These are phyloP conservation scores for Thalassoma bifasciatum DNA, from an alignment of 2,113 vertebrate genomes.

Conservation along the genomic window DNA sequence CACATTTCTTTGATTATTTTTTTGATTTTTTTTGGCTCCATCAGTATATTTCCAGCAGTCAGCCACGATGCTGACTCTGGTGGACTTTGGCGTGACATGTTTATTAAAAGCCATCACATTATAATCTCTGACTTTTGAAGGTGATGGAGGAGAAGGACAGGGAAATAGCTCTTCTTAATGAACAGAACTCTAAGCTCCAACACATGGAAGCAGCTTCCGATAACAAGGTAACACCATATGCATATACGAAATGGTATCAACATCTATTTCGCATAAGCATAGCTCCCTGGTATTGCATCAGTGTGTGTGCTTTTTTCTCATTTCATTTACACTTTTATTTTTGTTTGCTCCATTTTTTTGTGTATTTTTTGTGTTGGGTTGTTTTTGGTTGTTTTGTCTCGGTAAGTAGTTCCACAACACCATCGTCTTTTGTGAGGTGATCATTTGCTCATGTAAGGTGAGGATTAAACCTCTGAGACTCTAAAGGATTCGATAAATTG, in stretches of 20 bases:
- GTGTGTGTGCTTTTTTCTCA: slow-evolving; percentile 64
- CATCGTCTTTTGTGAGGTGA: slow-evolving; percentile 62
- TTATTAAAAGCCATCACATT: slow-evolving; percentile 80
- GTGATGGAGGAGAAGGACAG: slow-evolving; percentile 92
- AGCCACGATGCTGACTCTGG: slow-evolving; percentile 18
- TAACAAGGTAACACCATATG: slow-evolving; percentile 88
- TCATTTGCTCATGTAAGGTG: slow-evolving; percentile 62
- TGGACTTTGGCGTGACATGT: slow-evolving; percentile 51
- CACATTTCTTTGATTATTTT: neutral
- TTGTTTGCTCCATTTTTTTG: slow-evolving; percentile 42
- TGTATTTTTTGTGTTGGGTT: slow-evolving; percentile 16
- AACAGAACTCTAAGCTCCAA: slow-evolving; percentile 89
- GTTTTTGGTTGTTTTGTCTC: slow-evolving; percentile 52
- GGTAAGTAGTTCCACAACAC: slow-evolving; percentile 60
- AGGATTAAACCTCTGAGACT: slow-evolving; percentile 66
- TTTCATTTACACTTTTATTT: slow-evolving; percentile 45
- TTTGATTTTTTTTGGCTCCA: neutral
- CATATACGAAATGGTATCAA: slow-evolving; percentile 53
- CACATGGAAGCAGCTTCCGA: slow-evolving; percentile 86
- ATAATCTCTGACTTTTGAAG: slow-evolving; percentile 87
- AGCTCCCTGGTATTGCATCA: slow-evolving; percentile 60
- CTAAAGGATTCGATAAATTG: neutral
- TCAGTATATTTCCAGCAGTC: slow-evolving; percentile 15
- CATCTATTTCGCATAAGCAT: slow-evolving; percentile 67
- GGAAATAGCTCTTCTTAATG: slow-evolving; percentile 90